These are phyloP conservation scores for Petromus typicus DNA, from an alignment of 2,113 vertebrate genomes.

Conservation along the genomic window DNA sequence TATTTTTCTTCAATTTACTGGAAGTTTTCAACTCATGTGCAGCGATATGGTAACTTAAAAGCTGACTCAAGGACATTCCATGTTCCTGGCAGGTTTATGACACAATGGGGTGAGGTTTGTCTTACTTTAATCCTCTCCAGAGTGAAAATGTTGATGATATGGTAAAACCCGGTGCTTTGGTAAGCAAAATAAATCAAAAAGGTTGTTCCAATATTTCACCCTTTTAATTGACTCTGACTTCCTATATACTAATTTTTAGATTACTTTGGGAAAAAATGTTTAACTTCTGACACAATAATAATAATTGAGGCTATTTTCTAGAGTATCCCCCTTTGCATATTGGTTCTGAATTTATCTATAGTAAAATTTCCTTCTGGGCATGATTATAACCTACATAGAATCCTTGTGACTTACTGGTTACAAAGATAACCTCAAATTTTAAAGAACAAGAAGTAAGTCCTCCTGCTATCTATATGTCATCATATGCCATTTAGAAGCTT, in stretches of 20 bases:
- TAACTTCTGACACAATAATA: neutral
- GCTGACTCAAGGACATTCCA: conserved; percentile 8
- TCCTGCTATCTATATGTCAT: neutral
- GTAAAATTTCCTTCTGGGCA: conserved; percentile 17
- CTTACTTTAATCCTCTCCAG: neutral
- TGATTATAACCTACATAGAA: neutral
- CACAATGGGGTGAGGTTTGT: conserved; percentile 4
- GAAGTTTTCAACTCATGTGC: neutral
- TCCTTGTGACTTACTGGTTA: conserved; percentile 3
- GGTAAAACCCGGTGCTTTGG: neutral
- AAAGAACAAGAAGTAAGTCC: neutral
- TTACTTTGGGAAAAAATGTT: neutral
- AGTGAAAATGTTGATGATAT: conserved; percentile 34
- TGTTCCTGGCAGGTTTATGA: conserved; percentile 51
- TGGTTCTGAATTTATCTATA: neutral
- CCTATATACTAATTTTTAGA: conserved; percentile 33
- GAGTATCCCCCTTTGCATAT: neutral
- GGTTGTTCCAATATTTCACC: neutral
- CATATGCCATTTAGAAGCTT: conserved; percentile 12
- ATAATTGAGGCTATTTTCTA: neutral
- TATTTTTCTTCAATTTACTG: conserved; percentile 13
- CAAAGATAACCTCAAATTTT: conserved; percentile 31
- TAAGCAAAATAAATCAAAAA: conserved; percentile 48
- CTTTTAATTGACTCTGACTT: conserved; percentile 22
- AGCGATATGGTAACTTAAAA: conserved; percentile 4